Conservation (phyloP, 2,113 vertebrate species). For the Eulacestoma nigropectus region DNA sequence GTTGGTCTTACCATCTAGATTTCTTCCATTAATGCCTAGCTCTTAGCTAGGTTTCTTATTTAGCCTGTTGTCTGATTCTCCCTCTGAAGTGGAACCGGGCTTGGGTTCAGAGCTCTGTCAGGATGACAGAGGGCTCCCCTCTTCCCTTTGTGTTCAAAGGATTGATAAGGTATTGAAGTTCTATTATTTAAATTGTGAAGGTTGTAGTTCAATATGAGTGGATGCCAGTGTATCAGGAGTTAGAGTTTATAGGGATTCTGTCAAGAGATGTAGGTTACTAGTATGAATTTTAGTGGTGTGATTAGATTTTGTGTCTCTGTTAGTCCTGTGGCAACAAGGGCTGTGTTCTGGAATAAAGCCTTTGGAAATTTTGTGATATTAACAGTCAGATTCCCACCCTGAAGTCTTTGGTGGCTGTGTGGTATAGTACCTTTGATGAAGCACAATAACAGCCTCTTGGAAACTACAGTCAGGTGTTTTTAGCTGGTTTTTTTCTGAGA, state of each 20-base stretch:
- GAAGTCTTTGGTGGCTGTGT: neutral
- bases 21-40: neutral
- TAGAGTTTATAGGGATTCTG: neutral
- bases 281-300: neutral
- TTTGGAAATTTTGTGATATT: neutral
- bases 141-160: neutral
- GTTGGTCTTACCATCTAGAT: neutral
- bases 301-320: neutral
- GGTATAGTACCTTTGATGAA: neutral
- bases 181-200: neutral
- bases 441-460: neutral
- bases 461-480: neutral
- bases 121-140: neutral
- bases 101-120: neutral
- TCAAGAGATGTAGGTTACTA: neutral
- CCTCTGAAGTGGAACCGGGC: neutral
- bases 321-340: neutral
- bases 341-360: neutral
- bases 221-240: neutral
- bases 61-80: neutral
- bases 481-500: neutral
- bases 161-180: neutral
- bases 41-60: neutral
- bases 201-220: neutral
- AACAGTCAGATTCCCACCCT: neutral